These are phyloP conservation scores for Antigone vipio DNA, from an alignment of 2,113 vertebrate species.

Conservation along the genomic window DNA sequence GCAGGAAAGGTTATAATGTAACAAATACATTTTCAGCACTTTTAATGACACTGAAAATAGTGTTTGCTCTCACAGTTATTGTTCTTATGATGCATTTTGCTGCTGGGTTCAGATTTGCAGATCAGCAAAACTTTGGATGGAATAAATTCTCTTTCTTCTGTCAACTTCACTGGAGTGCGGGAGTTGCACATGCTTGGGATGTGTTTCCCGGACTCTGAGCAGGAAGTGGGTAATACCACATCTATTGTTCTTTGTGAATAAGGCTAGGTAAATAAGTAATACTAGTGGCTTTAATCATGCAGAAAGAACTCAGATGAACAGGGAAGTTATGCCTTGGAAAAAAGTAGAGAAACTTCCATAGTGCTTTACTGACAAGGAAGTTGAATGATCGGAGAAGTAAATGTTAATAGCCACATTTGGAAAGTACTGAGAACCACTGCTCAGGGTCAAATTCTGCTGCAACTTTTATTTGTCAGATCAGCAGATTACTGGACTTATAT, in stretches of 20 bases:
- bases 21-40: background rate
- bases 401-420: background rate
- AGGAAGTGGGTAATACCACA: background rate
- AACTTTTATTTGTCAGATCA: background rate
- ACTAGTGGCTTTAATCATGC: background rate
- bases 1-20: background rate
- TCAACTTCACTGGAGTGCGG: background rate
- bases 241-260: conserved; percentile 10
- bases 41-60: background rate
- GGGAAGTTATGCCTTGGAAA: background rate
- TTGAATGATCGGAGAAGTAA: background rate
- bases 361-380: background rate
- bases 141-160: background rate
- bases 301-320: background rate
- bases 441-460: background rate
- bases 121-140: background rate
- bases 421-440: background rate
- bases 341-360: background rate
- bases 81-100: background rate
- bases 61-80: background rate
- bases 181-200: background rate
- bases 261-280: conserved; percentile 31
- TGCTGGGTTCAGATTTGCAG: background rate
- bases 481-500: background rate
- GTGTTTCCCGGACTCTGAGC: background rate